Evolutionary conservation across 2,113 vertebrate species (phyloP).

Genomic region (Microcebus ravelobensis): DNA sequence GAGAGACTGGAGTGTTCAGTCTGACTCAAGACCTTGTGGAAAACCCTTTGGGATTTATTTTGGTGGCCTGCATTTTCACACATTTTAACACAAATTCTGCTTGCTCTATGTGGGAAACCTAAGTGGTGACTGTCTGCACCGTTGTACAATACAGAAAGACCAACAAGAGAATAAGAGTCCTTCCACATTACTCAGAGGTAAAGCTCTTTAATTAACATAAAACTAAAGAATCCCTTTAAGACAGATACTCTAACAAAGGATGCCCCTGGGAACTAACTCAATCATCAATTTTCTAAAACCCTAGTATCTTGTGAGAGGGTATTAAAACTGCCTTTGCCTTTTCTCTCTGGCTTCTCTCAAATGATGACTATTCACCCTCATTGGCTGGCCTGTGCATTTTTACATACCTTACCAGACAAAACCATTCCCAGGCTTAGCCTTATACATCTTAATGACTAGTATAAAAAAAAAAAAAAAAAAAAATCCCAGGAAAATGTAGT

Average conservation of each 20-base stretch:
- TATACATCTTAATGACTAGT: constrained; percentile 12
- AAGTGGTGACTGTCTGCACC: neutral
- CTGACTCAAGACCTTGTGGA: neutral
- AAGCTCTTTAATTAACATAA: constrained; percentile 45
- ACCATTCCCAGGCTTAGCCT: neutral
- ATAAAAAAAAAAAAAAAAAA: constrained; percentile 60
- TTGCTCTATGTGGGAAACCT: neutral
- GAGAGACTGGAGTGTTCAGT: neutral
- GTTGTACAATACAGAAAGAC: neutral
- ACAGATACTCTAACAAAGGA: constrained; percentile 16
- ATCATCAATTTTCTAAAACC: constrained; percentile 31
- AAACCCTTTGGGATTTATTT: constrained; percentile 3
- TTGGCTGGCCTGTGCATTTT: neutral
- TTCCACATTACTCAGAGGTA: neutral
- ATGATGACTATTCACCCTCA: neutral
- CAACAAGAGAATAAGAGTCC: neutral
- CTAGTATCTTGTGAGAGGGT: neutral
- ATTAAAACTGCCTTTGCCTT: constrained; percentile 22
- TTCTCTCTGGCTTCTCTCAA: constrained; percentile 19
- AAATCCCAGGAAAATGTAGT: constrained; percentile 21
- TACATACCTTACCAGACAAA: constrained; percentile 45
- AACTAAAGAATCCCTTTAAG: constrained; percentile 33
- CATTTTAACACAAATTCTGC: neutral
- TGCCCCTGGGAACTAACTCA: neutral
- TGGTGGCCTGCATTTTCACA: neutral